Evolutionary conservation across 2,888 invertebrate species (phyloP).

Genomic region (Acrobasis consociella): DNA sequence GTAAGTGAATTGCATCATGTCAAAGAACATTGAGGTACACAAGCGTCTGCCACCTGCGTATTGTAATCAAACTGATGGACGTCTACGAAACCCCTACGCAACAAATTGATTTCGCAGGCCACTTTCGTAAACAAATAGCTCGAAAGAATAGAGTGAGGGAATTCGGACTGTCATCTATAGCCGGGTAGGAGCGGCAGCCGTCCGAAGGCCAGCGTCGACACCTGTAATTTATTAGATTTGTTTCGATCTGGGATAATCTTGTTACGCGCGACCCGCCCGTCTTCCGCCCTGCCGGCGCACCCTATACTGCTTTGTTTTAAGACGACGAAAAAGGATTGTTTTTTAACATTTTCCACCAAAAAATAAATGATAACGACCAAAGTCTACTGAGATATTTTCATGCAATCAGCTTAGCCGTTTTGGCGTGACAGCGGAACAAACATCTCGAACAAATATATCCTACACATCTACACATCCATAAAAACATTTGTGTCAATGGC

Average conservation of each 20-base stretch:
- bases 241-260: constrained; percentile 71
- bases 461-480: too few species aligned
- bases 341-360: not conserved
- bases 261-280: constrained; percentile 51
- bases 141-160: constrained; percentile 31
- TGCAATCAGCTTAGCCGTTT: too few species aligned
- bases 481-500: too few species aligned
- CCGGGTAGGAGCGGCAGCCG: constrained; percentile 42
- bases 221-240: constrained; percentile 77
- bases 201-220: constrained; percentile 57
- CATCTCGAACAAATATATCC: too few species aligned
- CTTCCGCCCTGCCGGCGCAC: constrained; percentile 22
- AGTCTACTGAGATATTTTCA: too few species aligned
- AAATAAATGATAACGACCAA: too few species aligned
- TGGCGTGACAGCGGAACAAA: too few species aligned
- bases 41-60: not conserved
- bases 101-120: constrained; percentile 32
- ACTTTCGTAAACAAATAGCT: constrained; percentile 41
- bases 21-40: too few species aligned
- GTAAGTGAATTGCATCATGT: too few species aligned
- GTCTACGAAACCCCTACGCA: not conserved
- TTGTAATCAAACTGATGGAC: constrained; percentile 21
- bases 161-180: constrained; percentile 42
- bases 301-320: constrained; percentile 27
- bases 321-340: constrained; percentile 20